These are phyloP conservation scores for Octomys mimax DNA, from an alignment of 2,797 vertebrate genomes.

Conservation along the genomic window DNA sequence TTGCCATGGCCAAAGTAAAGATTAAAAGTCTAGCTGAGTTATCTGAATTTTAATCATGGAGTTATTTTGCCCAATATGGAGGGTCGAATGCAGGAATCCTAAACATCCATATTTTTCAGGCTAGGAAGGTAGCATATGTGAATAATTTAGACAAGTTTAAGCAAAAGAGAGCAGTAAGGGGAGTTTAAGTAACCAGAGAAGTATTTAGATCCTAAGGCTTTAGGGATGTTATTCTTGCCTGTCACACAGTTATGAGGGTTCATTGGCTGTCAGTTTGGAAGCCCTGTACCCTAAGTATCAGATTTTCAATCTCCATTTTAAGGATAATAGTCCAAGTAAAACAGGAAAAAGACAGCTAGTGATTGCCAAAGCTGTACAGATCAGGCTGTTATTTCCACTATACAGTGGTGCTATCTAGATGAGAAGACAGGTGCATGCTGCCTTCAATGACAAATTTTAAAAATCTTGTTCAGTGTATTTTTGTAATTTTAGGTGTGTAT, in stretches of 20 bases:
- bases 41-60: constrained; percentile 4
- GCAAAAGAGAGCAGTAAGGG: background rate
- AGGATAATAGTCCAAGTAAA: background rate
- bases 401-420: background rate
- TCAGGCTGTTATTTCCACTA: background rate
- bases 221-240: background rate
- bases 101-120: background rate
- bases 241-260: background rate
- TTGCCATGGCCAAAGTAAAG: background rate
- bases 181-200: background rate
- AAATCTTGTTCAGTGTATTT: background rate
- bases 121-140: background rate
- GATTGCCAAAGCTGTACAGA: background rate
- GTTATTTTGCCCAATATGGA: constrained; percentile 17
- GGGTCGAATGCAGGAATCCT: background rate
- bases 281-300: background rate
- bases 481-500: background rate
- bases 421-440: background rate
- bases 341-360: background rate
- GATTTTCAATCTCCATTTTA: background rate
- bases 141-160: background rate
- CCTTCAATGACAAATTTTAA: background rate
- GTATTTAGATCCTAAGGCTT: background rate
- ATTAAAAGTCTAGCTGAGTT: background rate
- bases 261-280: background rate